Evolutionary conservation across 2,113 vertebrate species (phyloP).

Genomic region (Crotalus helleri): DNA sequence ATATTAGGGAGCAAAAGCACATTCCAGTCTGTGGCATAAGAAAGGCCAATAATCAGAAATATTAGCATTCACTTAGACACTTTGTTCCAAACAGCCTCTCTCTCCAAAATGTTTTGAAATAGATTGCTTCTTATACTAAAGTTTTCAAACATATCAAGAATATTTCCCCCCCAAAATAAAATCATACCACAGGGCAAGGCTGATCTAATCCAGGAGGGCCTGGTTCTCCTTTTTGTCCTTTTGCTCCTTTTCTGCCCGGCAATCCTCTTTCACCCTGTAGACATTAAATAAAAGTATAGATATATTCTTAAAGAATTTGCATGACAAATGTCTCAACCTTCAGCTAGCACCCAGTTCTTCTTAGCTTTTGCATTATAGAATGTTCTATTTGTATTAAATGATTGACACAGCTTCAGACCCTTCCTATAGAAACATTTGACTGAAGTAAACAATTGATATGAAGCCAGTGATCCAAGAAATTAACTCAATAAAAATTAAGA

Average conservation of each 20-base stretch:
- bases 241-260: conserved; percentile 87
- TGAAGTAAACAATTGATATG: not conserved
- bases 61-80: not conserved
- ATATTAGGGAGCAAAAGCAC: not conserved
- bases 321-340: not conserved
- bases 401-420: not conserved
- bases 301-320: not conserved
- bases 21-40: not conserved
- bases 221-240: conserved; percentile 94
- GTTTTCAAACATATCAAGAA: not conserved
- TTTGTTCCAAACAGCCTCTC: not conserved
- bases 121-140: not conserved
- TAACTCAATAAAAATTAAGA: not conserved
- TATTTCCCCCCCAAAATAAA: not conserved
- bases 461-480: not conserved
- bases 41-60: not conserved
- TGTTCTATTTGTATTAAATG: not conserved
- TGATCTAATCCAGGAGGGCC: conserved; percentile 93
- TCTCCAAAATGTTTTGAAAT: not conserved
- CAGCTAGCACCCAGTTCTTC: not conserved
- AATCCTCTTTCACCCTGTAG: conserved; percentile 86
- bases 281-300: conserved; percentile 19
- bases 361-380: not conserved
- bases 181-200: conserved; percentile 94
- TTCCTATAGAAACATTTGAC: fast-evolving